Base-by-base conservation (phyloP, 2,797 vertebrate species). In the Pangasius macronema region DNA sequence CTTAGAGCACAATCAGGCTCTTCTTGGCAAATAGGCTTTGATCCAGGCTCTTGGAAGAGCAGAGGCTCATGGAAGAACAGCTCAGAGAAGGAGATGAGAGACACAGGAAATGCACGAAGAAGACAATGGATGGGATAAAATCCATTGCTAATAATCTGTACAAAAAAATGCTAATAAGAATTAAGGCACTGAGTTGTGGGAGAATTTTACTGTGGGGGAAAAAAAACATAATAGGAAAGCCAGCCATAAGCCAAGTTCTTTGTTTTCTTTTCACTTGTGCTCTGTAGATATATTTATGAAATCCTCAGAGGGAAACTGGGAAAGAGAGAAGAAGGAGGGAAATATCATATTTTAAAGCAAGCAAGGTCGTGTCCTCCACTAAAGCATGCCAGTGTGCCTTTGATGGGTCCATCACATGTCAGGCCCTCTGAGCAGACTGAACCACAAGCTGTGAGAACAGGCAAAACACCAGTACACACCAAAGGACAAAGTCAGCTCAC, bases 41-140 rank as follows among this genome's bases (percentile, higher is more conserved):
- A 96, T 95, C 93, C 90, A 67, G 89, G 83, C 90, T 87, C 89
- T 83, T 82, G 27, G 83, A 91, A 77, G 57, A 86, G 59, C 72
- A 85, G 27, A 81, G 59, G 65, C 80, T 63, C 55, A 65, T n/a
- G 33, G 65, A 82, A 76, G 79, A 88, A 72, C 68, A 57, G 84
- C 55, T 82, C 68, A 81, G 20, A 61, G 55, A 49, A 67, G n/a
- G 10, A 68, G 84, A 27, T 67, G n/a, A 81, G 79, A 46, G 82
- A 84, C 72, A 53, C 33, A 20, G 53, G 20, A 68, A 59, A 77
- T n/a, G 5, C 61, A 84, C 53, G 70, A 27, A 77, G 22, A 30
- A 67, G 77, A 61, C 46, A 79, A 20, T 14, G 10, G 57, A 76
- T 18, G 22, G 51, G 51, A 51, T n/a, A n/a, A 53, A 24, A 3